Conservation (phyloP, 92 coral and sea anemone genomes). For the Ricordea florida region DNA sequence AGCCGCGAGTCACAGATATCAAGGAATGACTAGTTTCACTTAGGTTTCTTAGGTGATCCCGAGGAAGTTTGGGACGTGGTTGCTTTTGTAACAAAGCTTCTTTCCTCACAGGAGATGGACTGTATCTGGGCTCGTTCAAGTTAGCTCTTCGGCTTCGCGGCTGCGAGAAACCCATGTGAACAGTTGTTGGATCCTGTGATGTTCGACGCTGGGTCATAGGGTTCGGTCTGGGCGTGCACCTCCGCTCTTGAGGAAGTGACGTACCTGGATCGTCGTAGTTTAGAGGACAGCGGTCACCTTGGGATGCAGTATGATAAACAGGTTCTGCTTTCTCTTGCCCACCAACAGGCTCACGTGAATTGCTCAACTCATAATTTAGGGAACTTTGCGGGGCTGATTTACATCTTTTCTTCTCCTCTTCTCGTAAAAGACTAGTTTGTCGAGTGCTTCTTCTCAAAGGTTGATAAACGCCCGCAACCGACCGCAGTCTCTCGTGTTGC, state of each 20-base stretch:
- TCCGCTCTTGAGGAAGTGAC: not conserved
- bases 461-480: not conserved
- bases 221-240: not conserved
- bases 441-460: not conserved
- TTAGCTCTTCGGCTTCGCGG: not conserved
- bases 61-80: not conserved
- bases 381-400: constrained; percentile 2
- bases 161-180: not conserved
- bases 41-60: not conserved
- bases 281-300: constrained; percentile 54
- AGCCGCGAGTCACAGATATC: not conserved
- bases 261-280: constrained; percentile 35
- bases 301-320: not conserved
- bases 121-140: constrained; percentile 1
- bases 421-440: not conserved
- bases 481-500: not conserved
- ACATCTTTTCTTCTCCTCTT: no score
- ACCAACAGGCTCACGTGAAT: not conserved
- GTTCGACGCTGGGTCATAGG: constrained; percentile 3
- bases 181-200: constrained; percentile 8
- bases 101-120: constrained; percentile 4
- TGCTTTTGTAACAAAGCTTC: not conserved
- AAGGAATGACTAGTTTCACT: not conserved
- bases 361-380: not conserved
- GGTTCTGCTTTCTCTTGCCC: not conserved